A percentile compares a stretch with the other conserved stretches of the same genome.
Evolutionary conservation across 2,797 vertebrate genomes (phyloP).

Genomic region (Apogon talboti): DNA sequence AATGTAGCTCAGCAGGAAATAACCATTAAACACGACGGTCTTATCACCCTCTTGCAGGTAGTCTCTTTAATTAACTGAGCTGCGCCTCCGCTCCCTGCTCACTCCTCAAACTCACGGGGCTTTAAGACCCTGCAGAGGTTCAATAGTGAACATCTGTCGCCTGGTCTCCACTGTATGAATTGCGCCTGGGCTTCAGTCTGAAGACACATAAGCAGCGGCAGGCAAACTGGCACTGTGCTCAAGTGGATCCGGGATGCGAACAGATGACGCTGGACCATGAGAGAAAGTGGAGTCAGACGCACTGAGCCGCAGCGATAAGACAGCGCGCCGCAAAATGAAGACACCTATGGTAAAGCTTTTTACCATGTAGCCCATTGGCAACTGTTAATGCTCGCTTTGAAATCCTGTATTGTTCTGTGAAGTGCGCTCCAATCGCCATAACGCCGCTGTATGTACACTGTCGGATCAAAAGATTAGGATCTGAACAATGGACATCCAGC

Average conservation of each 20-base stretch:
- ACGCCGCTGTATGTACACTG: slow-evolving; percentile 33
- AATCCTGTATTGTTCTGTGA: slow-evolving; percentile 45
- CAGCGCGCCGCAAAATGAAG: slow-evolving; percentile 91
- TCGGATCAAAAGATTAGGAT: slow-evolving; percentile 71
- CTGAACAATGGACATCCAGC: slow-evolving; percentile 67
- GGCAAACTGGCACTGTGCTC: slow-evolving; percentile 74
- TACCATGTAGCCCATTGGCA: slow-evolving; percentile 36
- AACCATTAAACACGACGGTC: slow-evolving; percentile 49
- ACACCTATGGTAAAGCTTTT: slow-evolving; percentile 90
- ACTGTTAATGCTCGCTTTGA: slow-evolving; percentile 32
- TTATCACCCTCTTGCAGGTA: slow-evolving; percentile 62
- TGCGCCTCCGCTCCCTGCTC: neutral
- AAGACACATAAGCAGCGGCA: slow-evolving; percentile 51
- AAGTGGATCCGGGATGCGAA: slow-evolving; percentile 41
- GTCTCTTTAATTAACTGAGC: slow-evolving; percentile 54
- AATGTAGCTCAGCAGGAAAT: slow-evolving; percentile 42
- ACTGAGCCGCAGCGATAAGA: slow-evolving; percentile 78
- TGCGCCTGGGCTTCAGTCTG: slow-evolving; percentile 65
- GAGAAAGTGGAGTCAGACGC: slow-evolving; percentile 82
- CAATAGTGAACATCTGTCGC: slow-evolving; percentile 78
- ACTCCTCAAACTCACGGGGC: slow-evolving; percentile 40
- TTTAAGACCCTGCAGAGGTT: slow-evolving; percentile 82
- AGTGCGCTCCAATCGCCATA: slow-evolving; percentile 33
- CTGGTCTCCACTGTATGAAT: slow-evolving; percentile 65
- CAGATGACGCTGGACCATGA: slow-evolving; percentile 63